A percentile compares a stretch with the other conserved stretches of the same genome.
Conservation (phyloP, 2,797 vertebrate species). For the Pseudochaenichthys georgianus region DNA sequence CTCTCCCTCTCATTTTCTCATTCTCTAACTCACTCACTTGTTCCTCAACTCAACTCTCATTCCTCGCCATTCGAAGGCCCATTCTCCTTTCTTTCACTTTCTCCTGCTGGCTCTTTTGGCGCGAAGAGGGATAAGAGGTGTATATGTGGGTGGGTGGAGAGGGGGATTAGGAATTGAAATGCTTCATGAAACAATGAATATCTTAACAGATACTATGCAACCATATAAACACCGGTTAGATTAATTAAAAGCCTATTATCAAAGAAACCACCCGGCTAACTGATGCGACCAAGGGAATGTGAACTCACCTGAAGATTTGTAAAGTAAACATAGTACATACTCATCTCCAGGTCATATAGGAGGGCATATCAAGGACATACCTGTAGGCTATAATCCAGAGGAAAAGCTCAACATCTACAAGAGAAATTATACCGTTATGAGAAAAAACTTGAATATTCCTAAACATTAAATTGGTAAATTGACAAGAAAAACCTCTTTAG, state of each 20-base stretch:
- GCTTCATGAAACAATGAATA: conserved; percentile 60
- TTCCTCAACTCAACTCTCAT: conserved; percentile 81
- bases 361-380: too few relatives aligned
- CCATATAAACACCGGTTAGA: conserved; percentile 32
- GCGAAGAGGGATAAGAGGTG: conserved; percentile 64
- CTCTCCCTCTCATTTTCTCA: conserved; percentile 84
- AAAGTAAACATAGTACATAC: neutral
- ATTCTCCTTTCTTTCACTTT: conserved; percentile 74
- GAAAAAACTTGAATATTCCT: too few relatives aligned
- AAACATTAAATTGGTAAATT: too few relatives aligned
- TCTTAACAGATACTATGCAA: conserved; percentile 38
- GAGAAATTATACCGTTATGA: too few relatives aligned
- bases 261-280: neutral
- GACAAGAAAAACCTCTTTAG: too few relatives aligned
- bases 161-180: conserved; percentile 62
- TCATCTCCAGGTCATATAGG: neutral
- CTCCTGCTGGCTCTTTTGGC: conserved; percentile 77
- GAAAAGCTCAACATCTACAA: too few relatives aligned
- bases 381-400: too few relatives aligned
- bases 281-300: neutral
- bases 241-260: conserved; percentile 9
- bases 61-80: conserved; percentile 67
- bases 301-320: neutral
- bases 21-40: conserved; percentile 81
- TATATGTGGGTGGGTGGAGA: conserved; percentile 42